These are phyloP conservation scores for Dreissena polymorpha DNA, from an alignment of 1,140 invertebrate genomes.

Conservation along the genomic window DNA sequence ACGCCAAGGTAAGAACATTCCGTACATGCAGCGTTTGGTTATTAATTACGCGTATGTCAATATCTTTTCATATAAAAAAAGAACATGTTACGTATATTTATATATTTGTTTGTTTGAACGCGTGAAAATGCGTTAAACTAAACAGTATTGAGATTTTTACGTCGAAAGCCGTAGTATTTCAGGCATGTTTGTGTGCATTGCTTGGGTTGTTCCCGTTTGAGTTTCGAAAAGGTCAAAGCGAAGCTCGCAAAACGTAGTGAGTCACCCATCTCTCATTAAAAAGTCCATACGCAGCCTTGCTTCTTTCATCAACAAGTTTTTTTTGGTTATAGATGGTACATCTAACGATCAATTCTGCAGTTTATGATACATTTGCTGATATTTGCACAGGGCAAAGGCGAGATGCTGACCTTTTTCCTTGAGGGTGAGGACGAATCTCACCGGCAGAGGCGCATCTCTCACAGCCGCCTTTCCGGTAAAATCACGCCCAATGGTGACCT, in stretches of 20 bases:
- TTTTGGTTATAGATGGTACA: background rate
- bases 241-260: background rate
- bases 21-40: background rate
- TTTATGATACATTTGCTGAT: constrained; percentile 8
- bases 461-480: constrained; percentile 25
- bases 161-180: no score
- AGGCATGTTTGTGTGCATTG: no score
- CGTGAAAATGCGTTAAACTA: background rate
- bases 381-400: constrained; percentile 72
- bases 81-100: background rate
- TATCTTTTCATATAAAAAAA: background rate
- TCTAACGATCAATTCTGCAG: background rate
- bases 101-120: background rate
- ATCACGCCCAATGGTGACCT: background rate
- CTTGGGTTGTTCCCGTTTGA: no score
- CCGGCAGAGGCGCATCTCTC: constrained; percentile 58
- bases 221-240: background rate
- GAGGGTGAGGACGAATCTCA: constrained; percentile 66
- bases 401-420: constrained; percentile 73
- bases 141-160: background rate
- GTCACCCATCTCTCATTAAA: background rate
- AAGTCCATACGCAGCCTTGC: background rate
- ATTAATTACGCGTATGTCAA: background rate
- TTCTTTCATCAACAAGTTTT: background rate
- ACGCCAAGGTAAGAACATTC: constrained; percentile 32